Base-by-base conservation (phyloP, 2,888 invertebrate genomes). In the Conistra vaccinii region DNA sequence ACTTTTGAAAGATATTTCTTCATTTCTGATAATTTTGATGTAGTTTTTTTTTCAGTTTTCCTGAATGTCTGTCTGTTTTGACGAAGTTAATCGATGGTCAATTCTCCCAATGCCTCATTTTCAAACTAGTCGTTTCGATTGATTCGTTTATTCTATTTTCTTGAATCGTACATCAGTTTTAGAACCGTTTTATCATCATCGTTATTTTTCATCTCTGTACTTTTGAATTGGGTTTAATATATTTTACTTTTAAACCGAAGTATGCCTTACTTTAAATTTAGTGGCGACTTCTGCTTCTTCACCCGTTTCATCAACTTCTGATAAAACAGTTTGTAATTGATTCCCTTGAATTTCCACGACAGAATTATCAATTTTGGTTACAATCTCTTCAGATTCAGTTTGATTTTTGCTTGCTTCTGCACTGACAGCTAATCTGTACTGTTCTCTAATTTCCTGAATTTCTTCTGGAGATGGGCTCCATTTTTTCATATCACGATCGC, bases 391-490 rank as follows among this genome's bases (percentile, higher is more conserved):
- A 9, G 89, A 88, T 61, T 89, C 86, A 0, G 84, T 85, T 61
- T 87, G 87, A 32, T 88, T 88, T 77, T 86, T 88, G 45, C 88
- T 88, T 26, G 88, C 84, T 76, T 89, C 88, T 7, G 86, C 83
- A 39, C 87, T 85, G 10, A 87, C 63, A 3, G 48, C 63, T 63
- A 80, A 10, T 72, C 73, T 78, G 23, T 79, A 73, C 10, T 65
- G 69, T 66, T 81, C 80, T 75, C 78, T 80, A 26, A 72, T 68
- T 26, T 76, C 78, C 17, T 61, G 26, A 12, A 77, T 62, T 9
- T 80, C 77, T 77, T 83, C 76, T 23, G 84, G 80, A 3, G 80
- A 76, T 1, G 72, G 81, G 2, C 79, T 83, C 80, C 74, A 69
- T 29, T 78, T 77, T 48, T 85, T 81, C 60, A 83, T 80, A 39